phyloP scores from a whole-genome alignment of 1,140 invertebrate genomes.

The Hycleus phaleratus region DNA sequence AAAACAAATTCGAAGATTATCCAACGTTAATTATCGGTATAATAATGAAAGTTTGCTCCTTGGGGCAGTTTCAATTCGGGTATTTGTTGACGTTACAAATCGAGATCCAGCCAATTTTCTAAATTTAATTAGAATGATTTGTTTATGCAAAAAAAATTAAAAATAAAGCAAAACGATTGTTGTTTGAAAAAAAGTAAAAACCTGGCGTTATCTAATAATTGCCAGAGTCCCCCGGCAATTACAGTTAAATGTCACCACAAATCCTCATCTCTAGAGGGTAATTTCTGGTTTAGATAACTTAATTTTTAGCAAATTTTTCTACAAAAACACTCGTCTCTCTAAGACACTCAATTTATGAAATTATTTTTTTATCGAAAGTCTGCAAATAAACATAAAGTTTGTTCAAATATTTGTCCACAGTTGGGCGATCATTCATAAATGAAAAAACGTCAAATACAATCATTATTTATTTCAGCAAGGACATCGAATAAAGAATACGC shows the following conservation, averaged over 20 bases:
- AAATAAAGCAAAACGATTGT: too few relatives aligned
- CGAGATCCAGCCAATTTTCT: too few relatives aligned
- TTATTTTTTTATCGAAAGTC: neutral
- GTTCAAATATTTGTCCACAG: neutral
- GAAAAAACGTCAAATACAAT: constrained; percentile 9
- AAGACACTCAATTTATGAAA: neutral
- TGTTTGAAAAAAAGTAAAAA: too few relatives aligned
- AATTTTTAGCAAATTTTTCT: constrained; percentile 10
- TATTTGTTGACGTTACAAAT: too few relatives aligned
- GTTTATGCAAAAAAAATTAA: too few relatives aligned
- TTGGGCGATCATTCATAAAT: constrained; percentile 11
- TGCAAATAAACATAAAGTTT: neutral
- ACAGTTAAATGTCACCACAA: constrained; percentile 12
- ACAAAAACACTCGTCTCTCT: neutral
- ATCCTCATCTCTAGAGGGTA: constrained; percentile 12
- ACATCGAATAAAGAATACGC: constrained; percentile 13
- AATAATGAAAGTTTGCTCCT: too few relatives aligned
- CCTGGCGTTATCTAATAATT: too few relatives aligned
- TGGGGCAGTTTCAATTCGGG: too few relatives aligned
- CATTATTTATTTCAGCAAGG: constrained; percentile 3
- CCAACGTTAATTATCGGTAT: too few relatives aligned
- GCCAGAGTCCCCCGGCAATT: constrained; percentile 1
- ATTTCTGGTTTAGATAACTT: constrained; percentile 14
- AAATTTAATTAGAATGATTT: too few relatives aligned
- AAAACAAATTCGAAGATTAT: too few relatives aligned